phyloP scores from a whole-genome alignment of 2,113 vertebrate genomes.

The Lates calcarifer region DNA sequence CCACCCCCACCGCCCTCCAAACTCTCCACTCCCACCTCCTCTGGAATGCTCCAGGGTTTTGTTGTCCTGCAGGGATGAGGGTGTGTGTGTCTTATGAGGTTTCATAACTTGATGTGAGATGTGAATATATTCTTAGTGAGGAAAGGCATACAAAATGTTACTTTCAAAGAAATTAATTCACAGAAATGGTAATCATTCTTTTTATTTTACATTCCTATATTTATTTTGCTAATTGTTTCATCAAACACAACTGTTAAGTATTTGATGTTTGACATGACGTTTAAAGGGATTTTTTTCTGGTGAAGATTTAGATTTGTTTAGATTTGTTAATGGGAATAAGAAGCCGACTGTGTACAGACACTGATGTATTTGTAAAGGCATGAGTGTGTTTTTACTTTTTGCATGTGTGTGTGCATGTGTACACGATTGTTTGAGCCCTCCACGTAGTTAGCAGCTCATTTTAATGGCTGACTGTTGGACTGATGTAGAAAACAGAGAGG shows the following conservation, averaged over 20 bases:
- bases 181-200: not conserved
- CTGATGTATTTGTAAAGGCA: not conserved
- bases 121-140: not conserved
- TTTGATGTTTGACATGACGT: no score
- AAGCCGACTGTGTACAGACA: no score
- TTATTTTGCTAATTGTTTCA: not conserved
- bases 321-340: no score
- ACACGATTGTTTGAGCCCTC: conserved; percentile 1
- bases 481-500: conserved; percentile 70
- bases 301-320: no score
- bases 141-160: not conserved
- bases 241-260: not conserved
- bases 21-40: conserved; percentile 57
- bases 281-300: no score
- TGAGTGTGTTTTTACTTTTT: not conserved
- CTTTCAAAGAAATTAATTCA: not conserved
- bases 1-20: conserved; percentile 40
- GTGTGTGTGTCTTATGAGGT: conserved; percentile 42
- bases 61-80: conserved; percentile 55
- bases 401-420: not conserved
- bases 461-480: conserved; percentile 31
- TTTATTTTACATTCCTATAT: not conserved
- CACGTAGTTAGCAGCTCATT: conserved; percentile 49
- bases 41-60: conserved; percentile 70
- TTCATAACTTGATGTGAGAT: conserved; percentile 60